These are phyloP conservation scores for Linhomoeus sp. DNA, from an alignment of 2,888 invertebrate species.

Conservation along the genomic window DNA sequence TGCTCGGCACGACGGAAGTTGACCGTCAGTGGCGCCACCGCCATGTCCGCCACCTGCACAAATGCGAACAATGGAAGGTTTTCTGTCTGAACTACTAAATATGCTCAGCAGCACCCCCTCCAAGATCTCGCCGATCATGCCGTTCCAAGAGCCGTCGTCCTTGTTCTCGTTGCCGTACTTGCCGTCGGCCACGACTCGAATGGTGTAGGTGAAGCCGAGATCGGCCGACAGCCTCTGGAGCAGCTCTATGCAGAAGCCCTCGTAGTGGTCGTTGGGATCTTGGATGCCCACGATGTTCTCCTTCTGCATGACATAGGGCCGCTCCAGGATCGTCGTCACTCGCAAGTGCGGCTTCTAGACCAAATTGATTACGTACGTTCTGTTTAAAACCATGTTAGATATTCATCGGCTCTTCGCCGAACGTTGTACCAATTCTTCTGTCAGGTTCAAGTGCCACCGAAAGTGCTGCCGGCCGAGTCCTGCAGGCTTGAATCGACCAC, in stretches of 20 bases:
- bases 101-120: too few relatives aligned
- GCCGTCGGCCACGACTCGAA: slow-evolving; percentile 28
- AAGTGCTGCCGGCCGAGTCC: too few relatives aligned
- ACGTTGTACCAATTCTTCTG: too few relatives aligned
- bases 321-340: slow-evolving; percentile 28
- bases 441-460: too few relatives aligned
- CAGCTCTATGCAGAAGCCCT: slow-evolving; percentile 58
- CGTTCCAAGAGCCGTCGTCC: slow-evolving; percentile 28
- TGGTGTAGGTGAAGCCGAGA: slow-evolving; percentile 25
- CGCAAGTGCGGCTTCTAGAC: slow-evolving; percentile 26
- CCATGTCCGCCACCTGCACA: slow-evolving; percentile 87
- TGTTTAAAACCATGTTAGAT: too few relatives aligned
- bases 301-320: slow-evolving; percentile 25
- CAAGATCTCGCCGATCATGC: slow-evolving; percentile 28
- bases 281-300: neutral
- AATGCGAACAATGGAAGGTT: too few relatives aligned
- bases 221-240: slow-evolving; percentile 34
- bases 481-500: too few relatives aligned
- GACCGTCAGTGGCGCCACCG: slow-evolving; percentile 89
- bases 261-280: slow-evolving; percentile 44
- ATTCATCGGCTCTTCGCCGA: too few relatives aligned
- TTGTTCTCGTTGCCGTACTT: slow-evolving; percentile 28
- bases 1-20: slow-evolving; percentile 73
- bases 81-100: too few relatives aligned
- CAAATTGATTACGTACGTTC: neutral